Conservation (phyloP, 2,113 vertebrate genomes). For the Pterocles burchelli region DNA sequence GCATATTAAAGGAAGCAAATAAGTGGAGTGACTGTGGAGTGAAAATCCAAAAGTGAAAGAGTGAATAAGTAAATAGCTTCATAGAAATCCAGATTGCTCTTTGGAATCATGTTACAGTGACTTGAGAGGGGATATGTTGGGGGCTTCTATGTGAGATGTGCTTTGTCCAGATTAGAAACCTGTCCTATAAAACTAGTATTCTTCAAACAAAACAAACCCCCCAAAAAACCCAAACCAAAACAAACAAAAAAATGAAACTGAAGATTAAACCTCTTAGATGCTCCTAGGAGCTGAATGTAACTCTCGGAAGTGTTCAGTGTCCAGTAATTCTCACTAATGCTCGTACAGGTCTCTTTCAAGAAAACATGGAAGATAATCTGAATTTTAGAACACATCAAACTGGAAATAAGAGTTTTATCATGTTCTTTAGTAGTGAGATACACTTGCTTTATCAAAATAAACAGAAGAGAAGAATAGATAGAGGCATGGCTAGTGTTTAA, state of each 20-base stretch:
- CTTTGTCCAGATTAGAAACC: neutral
- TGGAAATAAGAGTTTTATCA: neutral
- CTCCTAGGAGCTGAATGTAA: neutral
- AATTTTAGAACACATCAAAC: neutral
- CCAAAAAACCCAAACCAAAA: no score
- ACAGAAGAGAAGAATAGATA: neutral
- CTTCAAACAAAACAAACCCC: neutral
- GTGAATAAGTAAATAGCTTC: neutral
- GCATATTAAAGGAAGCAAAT: neutral
- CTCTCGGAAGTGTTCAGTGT: neutral
- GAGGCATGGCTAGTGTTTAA: neutral
- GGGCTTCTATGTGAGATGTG: neutral
- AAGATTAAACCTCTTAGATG: neutral
- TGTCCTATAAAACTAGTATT: neutral
- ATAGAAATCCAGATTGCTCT: neutral
- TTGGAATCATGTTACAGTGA: neutral
- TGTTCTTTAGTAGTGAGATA: neutral
- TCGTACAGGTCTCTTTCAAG: neutral
- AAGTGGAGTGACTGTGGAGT: neutral
- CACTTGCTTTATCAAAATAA: conserved; percentile 20
- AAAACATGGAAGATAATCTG: neutral
- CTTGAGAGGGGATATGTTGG: neutral
- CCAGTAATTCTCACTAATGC: neutral
- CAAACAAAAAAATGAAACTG: neutral
- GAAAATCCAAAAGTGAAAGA: neutral